These are phyloP conservation scores for Drosophila antonietae DNA, from an alignment of 2,888 invertebrate genomes.

Conservation along the genomic window DNA sequence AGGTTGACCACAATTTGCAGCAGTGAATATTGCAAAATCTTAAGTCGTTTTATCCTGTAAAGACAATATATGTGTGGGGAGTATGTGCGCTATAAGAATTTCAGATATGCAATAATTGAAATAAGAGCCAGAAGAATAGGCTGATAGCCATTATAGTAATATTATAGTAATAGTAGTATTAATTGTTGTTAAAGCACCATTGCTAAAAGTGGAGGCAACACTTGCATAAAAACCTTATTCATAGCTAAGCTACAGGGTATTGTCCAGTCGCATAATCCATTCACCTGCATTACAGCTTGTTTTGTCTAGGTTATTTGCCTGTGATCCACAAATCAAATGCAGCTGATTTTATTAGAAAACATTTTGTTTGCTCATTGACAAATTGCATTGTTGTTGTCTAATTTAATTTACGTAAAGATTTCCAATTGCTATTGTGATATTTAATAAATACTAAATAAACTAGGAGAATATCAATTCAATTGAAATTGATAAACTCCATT, in stretches of 20 bases:
- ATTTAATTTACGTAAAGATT: constrained; percentile 25
- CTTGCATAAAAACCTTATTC: no score
- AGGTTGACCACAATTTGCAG: constrained; percentile 54
- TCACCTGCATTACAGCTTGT: no score
- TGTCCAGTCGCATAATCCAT: rapidly evolving
- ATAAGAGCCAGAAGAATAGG: no score
- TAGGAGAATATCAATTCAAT: neutral
- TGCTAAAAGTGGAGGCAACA: no score
- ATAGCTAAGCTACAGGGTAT: constrained; percentile 27
- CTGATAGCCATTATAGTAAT: no score
- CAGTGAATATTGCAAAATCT: constrained; percentile 47
- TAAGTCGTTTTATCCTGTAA: constrained; percentile 51
- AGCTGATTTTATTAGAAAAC: constrained; percentile 45
- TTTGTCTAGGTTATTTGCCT: constrained; percentile 26
- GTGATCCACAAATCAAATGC: constrained; percentile 40
- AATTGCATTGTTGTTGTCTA: constrained; percentile 28
- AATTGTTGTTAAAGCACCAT: no score
- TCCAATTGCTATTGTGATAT: neutral
- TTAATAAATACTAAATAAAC: neutral
- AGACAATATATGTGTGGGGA: neutral
- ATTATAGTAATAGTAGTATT: no score
- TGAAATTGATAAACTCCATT: neutral
- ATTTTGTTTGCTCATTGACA: constrained; percentile 42
- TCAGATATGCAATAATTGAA: neutral
- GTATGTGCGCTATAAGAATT: neutral